phyloP scores from a whole-genome alignment of 2,888 invertebrate genomes.

The Sarcophaga rosellei region DNA sequence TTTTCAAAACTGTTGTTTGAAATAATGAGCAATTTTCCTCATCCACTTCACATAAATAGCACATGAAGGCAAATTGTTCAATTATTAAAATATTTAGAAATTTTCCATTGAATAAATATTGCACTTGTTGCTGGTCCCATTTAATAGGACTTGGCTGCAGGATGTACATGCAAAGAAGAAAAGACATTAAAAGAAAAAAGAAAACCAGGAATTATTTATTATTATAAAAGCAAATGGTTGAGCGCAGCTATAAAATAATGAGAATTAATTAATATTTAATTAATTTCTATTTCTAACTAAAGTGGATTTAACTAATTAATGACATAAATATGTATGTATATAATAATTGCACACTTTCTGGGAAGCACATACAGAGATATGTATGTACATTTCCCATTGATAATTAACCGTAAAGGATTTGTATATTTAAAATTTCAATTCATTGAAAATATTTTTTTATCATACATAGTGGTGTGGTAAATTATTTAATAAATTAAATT shows the following conservation, averaged over 20 bases:
- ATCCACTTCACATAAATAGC: slow-evolving; percentile 78
- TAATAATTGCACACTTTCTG: too few relatives aligned
- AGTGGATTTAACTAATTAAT: slow-evolving; percentile 64
- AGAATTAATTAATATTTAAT: slow-evolving; percentile 53
- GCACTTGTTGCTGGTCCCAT: slow-evolving; percentile 79
- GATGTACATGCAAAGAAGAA: slow-evolving; percentile 15
- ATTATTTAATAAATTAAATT: too few relatives aligned
- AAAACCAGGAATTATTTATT: background rate
- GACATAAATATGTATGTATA: background rate
- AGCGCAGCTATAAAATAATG: slow-evolving; percentile 23
- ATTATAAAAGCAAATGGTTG: background rate
- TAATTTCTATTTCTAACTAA: slow-evolving; percentile 47
- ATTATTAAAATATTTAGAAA: slow-evolving; percentile 79
- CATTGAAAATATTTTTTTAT: too few relatives aligned
- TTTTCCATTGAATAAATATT: slow-evolving; percentile 74
- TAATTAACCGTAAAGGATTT: too few relatives aligned
- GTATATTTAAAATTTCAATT: too few relatives aligned
- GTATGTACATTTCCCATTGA: too few relatives aligned
- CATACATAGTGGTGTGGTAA: too few relatives aligned
- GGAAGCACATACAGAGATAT: too few relatives aligned
- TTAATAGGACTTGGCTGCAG: slow-evolving; percentile 74
- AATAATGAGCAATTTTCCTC: slow-evolving; percentile 78
- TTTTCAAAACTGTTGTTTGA: slow-evolving; percentile 75
- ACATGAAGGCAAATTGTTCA: slow-evolving; percentile 79
- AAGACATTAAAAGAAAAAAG: slow-evolving; percentile 13